Base-by-base conservation (phyloP, 2,113 vertebrate species). In the Otocyon megalotis region DNA sequence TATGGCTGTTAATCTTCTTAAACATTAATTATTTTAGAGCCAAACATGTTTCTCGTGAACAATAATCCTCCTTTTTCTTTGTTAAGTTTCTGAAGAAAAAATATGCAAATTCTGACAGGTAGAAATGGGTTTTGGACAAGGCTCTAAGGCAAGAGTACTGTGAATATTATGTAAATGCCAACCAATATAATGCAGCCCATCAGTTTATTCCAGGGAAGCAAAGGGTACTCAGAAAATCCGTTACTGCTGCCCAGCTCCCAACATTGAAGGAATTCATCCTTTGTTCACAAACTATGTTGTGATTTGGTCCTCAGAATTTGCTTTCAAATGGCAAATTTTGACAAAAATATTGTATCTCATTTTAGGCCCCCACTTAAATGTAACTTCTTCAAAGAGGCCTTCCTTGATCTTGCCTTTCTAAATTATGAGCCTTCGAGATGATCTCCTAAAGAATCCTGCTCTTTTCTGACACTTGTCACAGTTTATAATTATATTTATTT, bases 71-170 rank as follows among this genome's bases (percentile, higher is more conserved):
- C n/a, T 87, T 87, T 95, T 90, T 22, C 87, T 90, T 94, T 97
- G 85, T 79, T 93, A 65, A 85, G 80, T 96, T 92, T 88, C 90
- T 92, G 69, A 97, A 96, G 96, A 92, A 96, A 93, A 97, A 92
- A 96, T 85, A 96, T 96, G 90, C 95, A 97, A 96, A 97, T 96
- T 94, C 65, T 95, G 97, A 93, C 93, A 90, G 90, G 62, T 95
- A 94, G 84, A 96, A 96, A 97, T 90, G 88, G 77, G 35, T 94
- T 98, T 97, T 94, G 94, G 96, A 90, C 95, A 90, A 90, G 60
- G 88, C 94, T 94, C 71, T 60, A 62, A 96, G 94, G 84, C 85
- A 87, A 82, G 54, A 93, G 93, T 94, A 19, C 81, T 58, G 79
- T 54, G 95, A 93, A 50, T 92, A 79, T 97, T 96, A 86, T 96